Evolutionary conservation across 1,140 invertebrate species (phyloP).

Genomic region (Bombus soroeensis): DNA sequence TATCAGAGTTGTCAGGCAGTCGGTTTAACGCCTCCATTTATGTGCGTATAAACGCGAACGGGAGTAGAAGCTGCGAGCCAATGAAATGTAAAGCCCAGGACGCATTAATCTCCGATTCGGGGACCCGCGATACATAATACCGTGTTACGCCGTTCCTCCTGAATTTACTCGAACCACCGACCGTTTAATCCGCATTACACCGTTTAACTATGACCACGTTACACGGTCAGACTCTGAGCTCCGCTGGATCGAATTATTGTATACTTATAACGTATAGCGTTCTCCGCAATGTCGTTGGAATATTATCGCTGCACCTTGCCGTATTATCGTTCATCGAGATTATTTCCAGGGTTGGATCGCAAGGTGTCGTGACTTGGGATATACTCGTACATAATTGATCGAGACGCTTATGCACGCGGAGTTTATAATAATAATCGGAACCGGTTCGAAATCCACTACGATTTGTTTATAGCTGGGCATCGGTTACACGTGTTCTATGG

Average conservation of each 20-base stretch:
- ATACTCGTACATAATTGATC: background rate
- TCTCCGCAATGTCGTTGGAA: background rate
- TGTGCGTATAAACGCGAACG: constrained; percentile 75
- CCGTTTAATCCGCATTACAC: constrained; percentile 52
- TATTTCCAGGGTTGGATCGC: background rate
- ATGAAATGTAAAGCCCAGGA: constrained; percentile 69
- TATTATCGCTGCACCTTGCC: constrained; percentile 1
- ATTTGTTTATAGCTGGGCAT: background rate
- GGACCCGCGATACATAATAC: constrained; percentile 65
- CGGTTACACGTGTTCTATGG: background rate
- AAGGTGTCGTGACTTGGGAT: background rate
- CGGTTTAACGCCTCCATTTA: constrained; percentile 79
- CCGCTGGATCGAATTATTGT: background rate
- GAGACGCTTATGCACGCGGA: background rate
- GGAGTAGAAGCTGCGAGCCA: constrained; percentile 63
- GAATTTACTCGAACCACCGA: constrained; percentile 47
- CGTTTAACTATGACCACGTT: constrained; percentile 18
- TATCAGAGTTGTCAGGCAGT: constrained; percentile 81
- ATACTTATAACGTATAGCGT: background rate
- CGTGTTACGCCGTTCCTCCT: constrained; percentile 71
- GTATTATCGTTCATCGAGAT: background rate
- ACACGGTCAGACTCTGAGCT: background rate
- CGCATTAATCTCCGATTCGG: constrained; percentile 64
- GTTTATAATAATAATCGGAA: constrained; percentile 6
- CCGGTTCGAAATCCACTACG: background rate